Conservation (phyloP, 1,140 invertebrate genomes). For the Brachionus rubens region DNA sequence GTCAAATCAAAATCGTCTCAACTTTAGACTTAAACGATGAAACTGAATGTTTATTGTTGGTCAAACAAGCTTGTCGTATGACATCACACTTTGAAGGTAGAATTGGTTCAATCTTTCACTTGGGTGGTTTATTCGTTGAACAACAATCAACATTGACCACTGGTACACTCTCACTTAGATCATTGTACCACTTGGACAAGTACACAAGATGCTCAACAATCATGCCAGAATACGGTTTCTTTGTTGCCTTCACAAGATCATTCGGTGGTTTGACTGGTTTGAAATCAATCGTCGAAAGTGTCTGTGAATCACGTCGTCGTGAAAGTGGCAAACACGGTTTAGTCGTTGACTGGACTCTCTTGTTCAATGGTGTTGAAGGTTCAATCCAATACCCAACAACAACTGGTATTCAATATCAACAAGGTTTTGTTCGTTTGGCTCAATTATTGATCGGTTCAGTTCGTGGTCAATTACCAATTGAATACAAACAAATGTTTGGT, state of each 20-base stretch:
- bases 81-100: constrained; percentile 22
- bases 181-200: neutral
- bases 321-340: constrained; percentile 11
- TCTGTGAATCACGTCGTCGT: neutral
- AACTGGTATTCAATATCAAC: neutral
- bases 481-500: constrained; percentile 17
- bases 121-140: constrained; percentile 10
- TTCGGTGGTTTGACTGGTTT: neutral
- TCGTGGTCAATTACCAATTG: constrained; percentile 9
- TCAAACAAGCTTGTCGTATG: constrained; percentile 11
- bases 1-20: constrained; percentile 29
- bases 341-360: neutral
- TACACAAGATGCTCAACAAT: neutral
- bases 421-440: neutral
- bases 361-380: neutral
- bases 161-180: neutral
- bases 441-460: constrained; percentile 1
- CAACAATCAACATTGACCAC: neutral
- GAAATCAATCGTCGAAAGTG: neutral
- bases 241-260: constrained; percentile 12
- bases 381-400: neutral
- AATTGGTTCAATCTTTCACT: constrained; percentile 12
- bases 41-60: neutral
- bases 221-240: constrained; percentile 34
- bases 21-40: constrained; percentile 22